Percentiles rank a stretch among this genome's conserved stretches.
Evolutionary conservation across 2,113 vertebrate genomes (phyloP).

Genomic region (Equus quagga): DNA sequence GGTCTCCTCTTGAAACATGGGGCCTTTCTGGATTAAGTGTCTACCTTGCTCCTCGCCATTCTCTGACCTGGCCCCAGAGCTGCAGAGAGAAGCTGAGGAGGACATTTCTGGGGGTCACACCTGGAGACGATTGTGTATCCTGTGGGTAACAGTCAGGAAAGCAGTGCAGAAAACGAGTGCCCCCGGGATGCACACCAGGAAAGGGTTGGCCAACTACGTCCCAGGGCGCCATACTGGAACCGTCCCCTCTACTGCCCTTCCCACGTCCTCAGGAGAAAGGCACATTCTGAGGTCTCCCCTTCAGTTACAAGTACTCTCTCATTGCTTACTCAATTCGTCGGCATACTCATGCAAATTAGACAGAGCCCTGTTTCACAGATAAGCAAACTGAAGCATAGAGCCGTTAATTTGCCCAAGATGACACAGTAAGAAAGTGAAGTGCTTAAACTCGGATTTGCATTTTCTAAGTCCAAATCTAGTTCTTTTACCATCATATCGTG

Average conservation of each 20-base stretch:
- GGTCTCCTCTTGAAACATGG: neutral
- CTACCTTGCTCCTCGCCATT: neutral
- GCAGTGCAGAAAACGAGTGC: neutral
- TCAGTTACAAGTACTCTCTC: neutral
- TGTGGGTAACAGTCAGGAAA: neutral
- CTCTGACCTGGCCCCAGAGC: neutral
- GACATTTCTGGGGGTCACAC: too few species aligned
- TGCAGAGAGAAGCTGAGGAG: neutral
- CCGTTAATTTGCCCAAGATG: neutral
- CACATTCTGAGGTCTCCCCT: neutral
- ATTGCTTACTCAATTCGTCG: neutral
- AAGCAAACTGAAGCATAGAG: neutral
- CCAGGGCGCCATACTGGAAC: fast-evolving
- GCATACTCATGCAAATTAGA: neutral
- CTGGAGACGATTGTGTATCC: neutral
- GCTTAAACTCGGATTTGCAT: too few species aligned
- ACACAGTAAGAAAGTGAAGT: neutral
- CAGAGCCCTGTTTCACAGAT: neutral
- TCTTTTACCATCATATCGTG: too few species aligned
- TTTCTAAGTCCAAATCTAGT: neutral
- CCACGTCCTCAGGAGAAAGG: neutral
- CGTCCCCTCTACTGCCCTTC: neutral
- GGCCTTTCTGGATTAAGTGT: neutral
- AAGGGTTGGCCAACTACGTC: fast-evolving
- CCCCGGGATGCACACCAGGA: neutral